Evolutionary conservation across 2,888 invertebrate genomes (phyloP), one percentile per base, ranked within the genome.

Genomic region (Oegoconia quadripuncta): DNA sequence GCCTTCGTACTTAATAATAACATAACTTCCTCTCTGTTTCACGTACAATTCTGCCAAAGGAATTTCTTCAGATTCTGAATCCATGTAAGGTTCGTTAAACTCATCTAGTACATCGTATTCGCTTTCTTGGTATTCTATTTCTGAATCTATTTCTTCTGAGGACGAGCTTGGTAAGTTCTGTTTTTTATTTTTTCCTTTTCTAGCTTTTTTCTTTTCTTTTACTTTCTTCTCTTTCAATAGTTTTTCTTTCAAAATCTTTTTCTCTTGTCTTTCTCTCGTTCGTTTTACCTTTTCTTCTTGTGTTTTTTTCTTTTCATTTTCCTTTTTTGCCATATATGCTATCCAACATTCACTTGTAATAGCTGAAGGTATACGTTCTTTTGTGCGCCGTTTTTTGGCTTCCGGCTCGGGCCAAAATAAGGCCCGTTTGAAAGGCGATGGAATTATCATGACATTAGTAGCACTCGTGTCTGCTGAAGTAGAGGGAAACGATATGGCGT

Each of bases 391-490:
- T 44, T 41, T 44, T 29, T 44, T 44, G 6, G 20, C 35, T 22
- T 44, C 40, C 31, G 42, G 34, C 38, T 42, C 40, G 25, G 47
- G 38, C 44, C 40, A 47, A 37, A 42, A 42, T 37, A 44, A 40
- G 29, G 39, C 37, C 9, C 34, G 25, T 42, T 47, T n/a, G 40
- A 37, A 47, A 42, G 20, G 20, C 7, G 20, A 20, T 20, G 20
- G 20, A 20, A 20, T 20, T 6, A 6, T 20, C 20, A 20, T 6
- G 7, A 6, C 20, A 4, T 20, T 20, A 20, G 20, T 6, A 20
- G 7, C 20, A 20, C 5, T n/a, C n/a, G n/a, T n/a, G n/a, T n/a
- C 20, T 20, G 20, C 20, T 6, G 20, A 20, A 7, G 20, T 20
- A 4, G 20, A 20, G 5, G 20, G 20, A 20, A 6, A 20, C 4